These are phyloP conservation scores for Eledona agricola DNA, from an alignment of 2,888 invertebrate species.

Conservation along the genomic window DNA sequence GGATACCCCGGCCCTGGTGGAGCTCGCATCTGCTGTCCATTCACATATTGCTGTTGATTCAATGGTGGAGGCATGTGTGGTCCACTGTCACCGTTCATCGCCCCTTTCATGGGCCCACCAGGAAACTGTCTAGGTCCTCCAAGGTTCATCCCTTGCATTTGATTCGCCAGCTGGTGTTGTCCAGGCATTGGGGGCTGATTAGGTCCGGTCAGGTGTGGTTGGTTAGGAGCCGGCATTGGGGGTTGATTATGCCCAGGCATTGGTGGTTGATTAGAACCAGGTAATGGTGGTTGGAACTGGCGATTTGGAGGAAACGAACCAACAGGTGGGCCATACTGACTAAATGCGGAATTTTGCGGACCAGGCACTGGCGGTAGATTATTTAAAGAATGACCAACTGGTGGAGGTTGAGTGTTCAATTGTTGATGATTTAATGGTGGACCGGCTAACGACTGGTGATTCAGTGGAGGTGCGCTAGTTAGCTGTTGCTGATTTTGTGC, in stretches of 20 bases:
- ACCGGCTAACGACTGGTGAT: not conserved
- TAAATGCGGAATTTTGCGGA: not conserved
- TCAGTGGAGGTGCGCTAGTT: slow-evolving; percentile 1
- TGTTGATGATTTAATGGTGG: too few species aligned
- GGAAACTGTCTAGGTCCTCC: slow-evolving; percentile 55
- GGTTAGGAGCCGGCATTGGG: slow-evolving; percentile 33
- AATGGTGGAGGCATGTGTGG: slow-evolving; percentile 66
- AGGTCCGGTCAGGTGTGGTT: slow-evolving; percentile 25
- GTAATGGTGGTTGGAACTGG: slow-evolving; percentile 13
- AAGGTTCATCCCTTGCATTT: slow-evolving; percentile 62
- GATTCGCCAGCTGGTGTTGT: slow-evolving; percentile 55
- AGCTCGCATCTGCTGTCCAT: slow-evolving; percentile 43
- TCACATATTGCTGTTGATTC: slow-evolving; percentile 44
- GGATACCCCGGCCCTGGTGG: slow-evolving; percentile 54
- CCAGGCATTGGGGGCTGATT: slow-evolving; percentile 28
- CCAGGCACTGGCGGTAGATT: slow-evolving; percentile 17
- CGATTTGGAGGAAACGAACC: slow-evolving; percentile 13
- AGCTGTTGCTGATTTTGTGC: too few species aligned
- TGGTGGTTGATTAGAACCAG: slow-evolving; percentile 49
- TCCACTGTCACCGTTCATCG: slow-evolving; percentile 56
- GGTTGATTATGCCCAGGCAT: slow-evolving; percentile 31
- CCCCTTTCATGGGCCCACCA: slow-evolving; percentile 48
- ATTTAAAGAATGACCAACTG: too few species aligned
- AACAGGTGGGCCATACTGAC: slow-evolving; percentile 1
- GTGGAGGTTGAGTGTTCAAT: slow-evolving; percentile 28